phyloP scores from a whole-genome alignment of 2,888 invertebrate species.

The Strigamia maritima region DNA sequence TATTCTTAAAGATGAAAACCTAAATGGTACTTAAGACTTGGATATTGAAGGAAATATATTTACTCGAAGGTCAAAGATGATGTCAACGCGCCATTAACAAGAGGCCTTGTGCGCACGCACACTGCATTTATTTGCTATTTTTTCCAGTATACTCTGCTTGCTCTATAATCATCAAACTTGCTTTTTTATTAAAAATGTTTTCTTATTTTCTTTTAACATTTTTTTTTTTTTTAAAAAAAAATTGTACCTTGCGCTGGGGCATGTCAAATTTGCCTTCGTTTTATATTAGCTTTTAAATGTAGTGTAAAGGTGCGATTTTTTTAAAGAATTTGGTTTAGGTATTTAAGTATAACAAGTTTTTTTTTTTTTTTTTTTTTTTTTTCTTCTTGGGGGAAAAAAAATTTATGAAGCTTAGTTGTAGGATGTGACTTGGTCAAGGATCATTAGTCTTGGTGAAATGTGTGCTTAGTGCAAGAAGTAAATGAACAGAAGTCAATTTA shows the following conservation, averaged over 20 bases:
- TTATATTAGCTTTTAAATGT: not conserved
- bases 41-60: constrained; percentile 16
- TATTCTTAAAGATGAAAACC: not conserved
- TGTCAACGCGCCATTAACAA: constrained; percentile 13
- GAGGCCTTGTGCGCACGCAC: not conserved
- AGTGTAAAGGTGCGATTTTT: not conserved
- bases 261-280: not conserved
- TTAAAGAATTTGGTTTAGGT: not conserved
- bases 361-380: not conserved
- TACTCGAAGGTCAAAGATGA: not conserved
- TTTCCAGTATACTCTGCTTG: not conserved
- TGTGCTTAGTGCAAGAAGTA: not conserved
- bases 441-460: not conserved
- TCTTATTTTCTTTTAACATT: not conserved
- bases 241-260: not conserved
- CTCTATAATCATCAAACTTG: not conserved
- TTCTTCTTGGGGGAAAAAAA: not conserved
- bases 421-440: not conserved
- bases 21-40: not conserved
- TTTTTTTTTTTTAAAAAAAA: not conserved
- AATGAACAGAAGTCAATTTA: not conserved
- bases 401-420: not conserved
- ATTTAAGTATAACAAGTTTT: not conserved
- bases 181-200: constrained; percentile 15
- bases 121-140: not conserved